Conservation (phyloP, 1,140 invertebrate genomes). For the Pygmarrhopalites habei region DNA sequence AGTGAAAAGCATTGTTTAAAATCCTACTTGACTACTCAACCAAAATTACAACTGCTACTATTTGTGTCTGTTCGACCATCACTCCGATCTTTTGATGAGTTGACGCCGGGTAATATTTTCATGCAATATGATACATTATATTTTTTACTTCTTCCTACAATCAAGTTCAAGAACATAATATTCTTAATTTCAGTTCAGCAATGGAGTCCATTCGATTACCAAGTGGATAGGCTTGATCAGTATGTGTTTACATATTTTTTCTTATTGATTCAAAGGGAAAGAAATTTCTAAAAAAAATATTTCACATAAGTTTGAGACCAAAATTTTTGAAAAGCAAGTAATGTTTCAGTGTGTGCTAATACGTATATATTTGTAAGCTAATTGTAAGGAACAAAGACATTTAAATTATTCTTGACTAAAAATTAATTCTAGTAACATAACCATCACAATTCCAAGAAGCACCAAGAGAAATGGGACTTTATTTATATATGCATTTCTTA, state of each 20-base stretch:
- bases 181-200: neutral
- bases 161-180: neutral
- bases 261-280: too few species aligned
- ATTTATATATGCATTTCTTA: slow-evolving; percentile 58
- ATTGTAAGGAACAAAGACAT: neutral
- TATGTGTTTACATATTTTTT: too few species aligned
- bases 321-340: neutral
- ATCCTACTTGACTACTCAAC: slow-evolving; percentile 42
- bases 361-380: too few species aligned
- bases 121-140: neutral
- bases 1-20: slow-evolving; percentile 47
- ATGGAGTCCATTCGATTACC: too few species aligned
- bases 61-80: slow-evolving; percentile 39
- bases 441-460: slow-evolving; percentile 57
- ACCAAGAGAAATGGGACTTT: slow-evolving; percentile 70
- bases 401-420: neutral
- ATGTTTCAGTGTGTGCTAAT: slow-evolving; percentile 7
- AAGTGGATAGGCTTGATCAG: too few species aligned
- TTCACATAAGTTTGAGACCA: slow-evolving; percentile 1
- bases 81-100: slow-evolving; percentile 25
- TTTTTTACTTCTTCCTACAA: neutral
- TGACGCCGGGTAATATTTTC: slow-evolving; percentile 36
- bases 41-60: slow-evolving; percentile 53
- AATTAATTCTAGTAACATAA: slow-evolving; percentile 49
- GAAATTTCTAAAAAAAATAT: slow-evolving; percentile 16